phyloP scores from a whole-genome alignment of 2,888 invertebrate species.

The Cryptus armator region DNA sequence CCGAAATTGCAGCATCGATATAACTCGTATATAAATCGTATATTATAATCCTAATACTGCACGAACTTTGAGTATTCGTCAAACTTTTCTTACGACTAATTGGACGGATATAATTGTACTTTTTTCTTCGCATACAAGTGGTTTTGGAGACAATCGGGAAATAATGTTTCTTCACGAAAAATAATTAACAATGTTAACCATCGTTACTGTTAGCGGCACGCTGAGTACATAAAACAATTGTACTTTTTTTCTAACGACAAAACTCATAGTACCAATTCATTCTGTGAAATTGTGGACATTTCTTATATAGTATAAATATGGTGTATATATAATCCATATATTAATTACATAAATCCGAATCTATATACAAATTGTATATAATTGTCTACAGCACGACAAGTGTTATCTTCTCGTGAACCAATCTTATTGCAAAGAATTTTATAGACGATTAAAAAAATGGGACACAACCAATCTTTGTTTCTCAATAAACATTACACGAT shows the following conservation, averaged over 20 bases:
- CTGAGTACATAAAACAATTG: too few relatives aligned
- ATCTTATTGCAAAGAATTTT: background rate
- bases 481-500: background rate
- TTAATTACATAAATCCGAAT: too few relatives aligned
- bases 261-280: too few relatives aligned
- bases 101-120: conserved; percentile 61
- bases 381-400: too few relatives aligned
- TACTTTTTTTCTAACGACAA: too few relatives aligned
- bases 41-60: conserved; percentile 42
- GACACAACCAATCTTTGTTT: background rate
- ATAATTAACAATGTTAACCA: too few relatives aligned
- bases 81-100: conserved; percentile 31
- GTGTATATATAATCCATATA: too few relatives aligned
- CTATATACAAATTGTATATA: too few relatives aligned
- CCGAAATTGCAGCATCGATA: background rate
- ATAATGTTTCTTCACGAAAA: background rate
- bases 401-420: background rate
- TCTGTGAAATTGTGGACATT: too few relatives aligned
- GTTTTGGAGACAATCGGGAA: background rate
- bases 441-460: background rate
- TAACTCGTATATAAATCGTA: conserved; percentile 12
- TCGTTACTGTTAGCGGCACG: too few relatives aligned
- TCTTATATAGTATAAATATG: too few relatives aligned
- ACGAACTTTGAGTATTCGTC: conserved; percentile 23
- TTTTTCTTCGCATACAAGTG: conserved; percentile 9